These are phyloP conservation scores for Bombyx mandarina DNA, from an alignment of 1,140 invertebrate species.

Conservation along the genomic window DNA sequence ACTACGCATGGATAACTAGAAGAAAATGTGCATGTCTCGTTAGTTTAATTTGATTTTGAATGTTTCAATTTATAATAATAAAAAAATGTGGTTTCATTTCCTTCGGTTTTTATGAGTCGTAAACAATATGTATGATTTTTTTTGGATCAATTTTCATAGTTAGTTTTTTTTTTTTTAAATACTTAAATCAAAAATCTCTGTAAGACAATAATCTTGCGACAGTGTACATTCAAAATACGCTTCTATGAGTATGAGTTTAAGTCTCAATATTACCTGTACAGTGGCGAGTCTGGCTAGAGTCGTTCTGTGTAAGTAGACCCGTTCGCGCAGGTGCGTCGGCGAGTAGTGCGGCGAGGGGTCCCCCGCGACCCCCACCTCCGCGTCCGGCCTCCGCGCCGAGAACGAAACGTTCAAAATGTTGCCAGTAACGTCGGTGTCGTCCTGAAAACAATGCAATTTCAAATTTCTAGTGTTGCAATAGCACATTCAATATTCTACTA, in stretches of 20 bases:
- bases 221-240: too few relatives aligned
- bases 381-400: slow-evolving; percentile 85
- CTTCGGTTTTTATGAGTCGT: too few relatives aligned
- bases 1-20: slow-evolving; percentile 6
- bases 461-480: slow-evolving; percentile 65
- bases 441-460: slow-evolving; percentile 51
- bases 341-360: slow-evolving; percentile 82
- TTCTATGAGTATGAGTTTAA: neutral
- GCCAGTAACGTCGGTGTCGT: slow-evolving; percentile 89
- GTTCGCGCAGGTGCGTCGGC: slow-evolving; percentile 91
- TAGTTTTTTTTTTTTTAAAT: neutral
- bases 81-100: too few relatives aligned
- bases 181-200: neutral
- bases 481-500: too few relatives aligned
- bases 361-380: slow-evolving; percentile 70
- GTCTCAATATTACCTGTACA: slow-evolving; percentile 76
- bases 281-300: slow-evolving; percentile 89
- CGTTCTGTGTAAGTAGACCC: slow-evolving; percentile 92
- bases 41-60: too few relatives aligned
- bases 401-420: slow-evolving; percentile 96
- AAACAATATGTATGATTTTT: too few relatives aligned
- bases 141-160: too few relatives aligned
- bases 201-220: too few relatives aligned
- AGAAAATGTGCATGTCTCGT: neutral
- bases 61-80: too few relatives aligned